Base-by-base conservation (phyloP, 1,140 invertebrate genomes). In the Scylla paramamosain region DNA sequence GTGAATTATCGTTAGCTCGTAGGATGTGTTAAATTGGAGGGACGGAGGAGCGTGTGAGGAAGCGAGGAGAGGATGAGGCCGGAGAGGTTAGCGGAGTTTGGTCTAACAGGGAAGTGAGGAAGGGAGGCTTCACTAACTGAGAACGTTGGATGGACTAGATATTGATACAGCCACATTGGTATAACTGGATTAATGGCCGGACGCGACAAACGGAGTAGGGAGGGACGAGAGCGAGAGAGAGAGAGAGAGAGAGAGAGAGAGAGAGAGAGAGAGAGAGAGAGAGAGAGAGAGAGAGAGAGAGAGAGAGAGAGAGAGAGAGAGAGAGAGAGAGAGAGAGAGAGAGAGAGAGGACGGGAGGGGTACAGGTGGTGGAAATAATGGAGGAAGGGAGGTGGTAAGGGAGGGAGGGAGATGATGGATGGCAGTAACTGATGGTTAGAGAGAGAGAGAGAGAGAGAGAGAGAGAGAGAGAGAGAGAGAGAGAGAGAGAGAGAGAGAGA, bases 211-310 rank as follows among this genome's bases (percentile, higher is more conserved):
- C 16, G 25, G 46, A 88, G 87, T 1, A 28, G n/a, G 28, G 29
- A 88, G 46, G 25, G 46, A 29, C 25, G 28, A 32, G n/a, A 28
- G 1, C 6, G 87, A 88, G 87, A 88, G 46, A 14, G 87, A 88
- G 46, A 88, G 46, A 25, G 87, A 88, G 87, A 88, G 32, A 39
- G 46, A 88, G 87, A 88, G 32, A 25, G 46, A 39, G 87, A 88
- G 87, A 48, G 87, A 88, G 67, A 77, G 67, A 59, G 67, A 77
- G 67, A 77, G 67, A 77, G 67, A 77, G n/a, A 77, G 67, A n/a
- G 67, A n/a, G 67, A 77, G 67, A n/a, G 67, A 77, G n/a, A n/a
- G 20, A 20, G 59, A 67, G 10, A 25, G 59, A 67, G 10, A 25
- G 20, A 20, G 10, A 25, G 10, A 20, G 59, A 10, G 10, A 67